Percentiles rank a stretch among this genome's conserved stretches.
phyloP scores from a whole-genome alignment of 1,140 invertebrate genomes.

The Helicoverpa armigera region DNA sequence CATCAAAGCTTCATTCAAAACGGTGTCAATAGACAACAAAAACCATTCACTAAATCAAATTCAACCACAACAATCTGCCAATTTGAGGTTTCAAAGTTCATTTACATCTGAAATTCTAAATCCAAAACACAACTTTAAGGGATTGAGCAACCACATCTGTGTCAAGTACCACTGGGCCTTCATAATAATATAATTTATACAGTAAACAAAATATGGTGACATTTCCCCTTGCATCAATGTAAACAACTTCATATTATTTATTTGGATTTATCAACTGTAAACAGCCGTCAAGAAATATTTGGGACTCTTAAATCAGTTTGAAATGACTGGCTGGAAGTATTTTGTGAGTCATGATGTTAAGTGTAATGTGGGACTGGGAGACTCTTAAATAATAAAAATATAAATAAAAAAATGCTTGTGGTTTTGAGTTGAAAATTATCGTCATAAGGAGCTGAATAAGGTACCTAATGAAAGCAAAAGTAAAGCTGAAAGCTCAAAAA shows the following conservation, averaged over 20 bases:
- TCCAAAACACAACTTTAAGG: background rate
- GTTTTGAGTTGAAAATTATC: too few relatives aligned
- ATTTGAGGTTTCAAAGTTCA: background rate
- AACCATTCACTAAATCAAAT: background rate
- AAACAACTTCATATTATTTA: conserved; percentile 73
- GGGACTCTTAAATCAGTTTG: conserved; percentile 63
- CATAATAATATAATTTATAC: conserved; percentile 57
- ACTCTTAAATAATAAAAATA: too few relatives aligned
- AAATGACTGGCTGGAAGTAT: conserved; percentile 2
- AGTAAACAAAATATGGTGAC: conserved; percentile 49
- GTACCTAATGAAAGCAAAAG: too few relatives aligned
- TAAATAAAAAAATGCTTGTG: background rate
- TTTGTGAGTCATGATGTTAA: conserved; percentile 22
- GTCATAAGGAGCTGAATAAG: too few relatives aligned
- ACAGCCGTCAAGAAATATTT: conserved; percentile 69
- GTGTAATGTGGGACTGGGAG: background rate
- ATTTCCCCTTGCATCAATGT: conserved; percentile 61
- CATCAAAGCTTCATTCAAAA: too few relatives aligned
- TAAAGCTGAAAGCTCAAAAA: too few relatives aligned
- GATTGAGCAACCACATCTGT: conserved; percentile 1
- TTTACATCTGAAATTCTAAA: background rate
- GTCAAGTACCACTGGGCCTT: conserved; percentile 25
- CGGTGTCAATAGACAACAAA: too few relatives aligned
- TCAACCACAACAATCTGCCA: background rate
- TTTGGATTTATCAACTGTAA: conserved; percentile 64